phyloP scores from a whole-genome alignment of 2,797 vertebrate species.

The Sebastes trivittatus region DNA sequence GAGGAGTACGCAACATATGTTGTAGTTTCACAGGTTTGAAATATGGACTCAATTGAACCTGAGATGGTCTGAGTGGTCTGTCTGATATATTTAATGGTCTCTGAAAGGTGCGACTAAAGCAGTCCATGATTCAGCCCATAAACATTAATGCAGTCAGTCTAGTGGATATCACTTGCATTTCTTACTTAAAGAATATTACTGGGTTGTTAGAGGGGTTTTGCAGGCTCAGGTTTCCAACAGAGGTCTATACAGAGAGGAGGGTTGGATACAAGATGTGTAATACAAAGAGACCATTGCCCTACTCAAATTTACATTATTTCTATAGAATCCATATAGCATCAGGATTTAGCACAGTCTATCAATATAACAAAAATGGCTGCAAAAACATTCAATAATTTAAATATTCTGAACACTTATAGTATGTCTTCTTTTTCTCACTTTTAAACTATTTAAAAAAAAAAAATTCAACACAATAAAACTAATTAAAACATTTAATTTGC shows the following conservation, averaged over 20 bases:
- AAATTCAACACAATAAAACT: not conserved
- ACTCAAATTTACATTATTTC: not conserved
- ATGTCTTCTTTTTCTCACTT: not conserved
- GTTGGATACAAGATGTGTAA: not conserved
- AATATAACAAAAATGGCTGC: not conserved
- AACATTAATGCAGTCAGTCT: constrained; percentile 1
- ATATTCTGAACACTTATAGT: not conserved
- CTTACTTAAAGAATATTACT: not conserved
- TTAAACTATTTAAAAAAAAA: not conserved
- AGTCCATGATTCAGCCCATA: not conserved
- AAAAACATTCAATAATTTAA: not conserved
- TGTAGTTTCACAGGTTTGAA: not conserved
- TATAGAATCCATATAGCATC: not conserved
- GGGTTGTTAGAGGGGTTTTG: not conserved
- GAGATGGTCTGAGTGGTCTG: not conserved
- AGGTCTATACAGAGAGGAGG: not conserved
- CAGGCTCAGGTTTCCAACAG: not conserved
- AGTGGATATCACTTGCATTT: not conserved
- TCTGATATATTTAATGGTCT: not conserved
- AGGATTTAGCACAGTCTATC: not conserved
- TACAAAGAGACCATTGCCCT: not conserved
- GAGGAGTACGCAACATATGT: not conserved
- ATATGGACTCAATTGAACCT: not conserved
- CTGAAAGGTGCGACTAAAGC: not conserved
- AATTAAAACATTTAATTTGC: not conserved